Base-by-base conservation (phyloP, 2,797 vertebrate genomes). In the Nannoperca australis region DNA sequence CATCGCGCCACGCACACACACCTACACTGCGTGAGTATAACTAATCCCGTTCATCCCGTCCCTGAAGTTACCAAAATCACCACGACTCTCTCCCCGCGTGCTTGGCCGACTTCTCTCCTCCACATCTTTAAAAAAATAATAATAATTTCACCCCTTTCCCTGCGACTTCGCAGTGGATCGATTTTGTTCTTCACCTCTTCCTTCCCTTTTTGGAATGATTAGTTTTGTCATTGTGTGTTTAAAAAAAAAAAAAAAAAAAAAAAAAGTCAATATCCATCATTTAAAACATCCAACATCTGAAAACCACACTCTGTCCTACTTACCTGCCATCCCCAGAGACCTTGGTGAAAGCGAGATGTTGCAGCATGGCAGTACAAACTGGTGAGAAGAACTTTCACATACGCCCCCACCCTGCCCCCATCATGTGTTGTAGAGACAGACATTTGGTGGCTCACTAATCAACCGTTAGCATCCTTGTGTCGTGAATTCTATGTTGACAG, bases 1-100 rank as follows among this genome's bases (percentile, higher is more conserved):
- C 69, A 96, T 98, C 53, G 97, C 97, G 1, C 97, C 97, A 1
- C 96, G 97, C 58, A 96, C 96, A 3, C 97, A 98, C 84, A 96
- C 96, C 34, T 98, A 97, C 89, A 95, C 96, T 20, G 93, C 96
- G 97, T 98, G 92, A 80, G 97, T 94, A 78, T 8, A 10, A 50
- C 66, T 12, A 32, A 4, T 34, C 51, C 1, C 32, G 2, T 49
- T 34, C 45, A 22, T 3, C 42, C 51, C 58, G 36, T 22, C 56
- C 61, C 36, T 22, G 11, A 44, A 62, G 38, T 50, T 61, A 36
- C n/a, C 54, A 34, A 10, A 80, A 49, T 0, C 83, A 55, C 61
- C 78, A 51, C 22, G 56, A 76, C 62, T 15, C 72, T 62, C 63
- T 38, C 47, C 53, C 40, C 53, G 40, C 34, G 3, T 64, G n/a